Conservation (phyloP, 2,113 vertebrate genomes). For the Gorsachius goisagi region DNA sequence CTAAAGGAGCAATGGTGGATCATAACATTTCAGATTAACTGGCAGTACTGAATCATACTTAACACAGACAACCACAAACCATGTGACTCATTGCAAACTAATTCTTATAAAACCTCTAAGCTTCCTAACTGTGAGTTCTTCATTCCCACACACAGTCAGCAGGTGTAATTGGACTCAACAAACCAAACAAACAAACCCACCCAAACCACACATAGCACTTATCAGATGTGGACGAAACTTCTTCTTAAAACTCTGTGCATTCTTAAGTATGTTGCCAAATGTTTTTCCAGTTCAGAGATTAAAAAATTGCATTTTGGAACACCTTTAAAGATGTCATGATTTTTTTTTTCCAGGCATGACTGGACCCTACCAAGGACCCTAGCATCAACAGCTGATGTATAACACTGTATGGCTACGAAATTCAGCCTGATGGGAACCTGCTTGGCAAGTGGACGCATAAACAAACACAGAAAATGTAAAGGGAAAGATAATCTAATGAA, state of each 20-base stretch:
- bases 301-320: not conserved
- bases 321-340: not conserved
- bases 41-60: not conserved
- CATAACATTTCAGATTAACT: not conserved
- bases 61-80: not conserved
- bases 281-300: not conserved
- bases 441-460: not conserved
- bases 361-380: not conserved
- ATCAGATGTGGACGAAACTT: fast-evolving
- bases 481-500: not conserved
- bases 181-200: not conserved
- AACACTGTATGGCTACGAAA: not conserved
- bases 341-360: not conserved
- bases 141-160: not conserved
- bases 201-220: not conserved
- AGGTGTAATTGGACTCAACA: not conserved
- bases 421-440: not conserved
- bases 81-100: not conserved
- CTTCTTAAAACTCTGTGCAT: not conserved
- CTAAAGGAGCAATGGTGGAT: no score
- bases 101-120: not conserved
- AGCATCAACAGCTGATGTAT: not conserved
- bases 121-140: not conserved
- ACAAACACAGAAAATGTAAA: not conserved
- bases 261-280: not conserved